Conservation (phyloP, 2,888 invertebrate genomes). For the Scaptomyza polygonia region DNA sequence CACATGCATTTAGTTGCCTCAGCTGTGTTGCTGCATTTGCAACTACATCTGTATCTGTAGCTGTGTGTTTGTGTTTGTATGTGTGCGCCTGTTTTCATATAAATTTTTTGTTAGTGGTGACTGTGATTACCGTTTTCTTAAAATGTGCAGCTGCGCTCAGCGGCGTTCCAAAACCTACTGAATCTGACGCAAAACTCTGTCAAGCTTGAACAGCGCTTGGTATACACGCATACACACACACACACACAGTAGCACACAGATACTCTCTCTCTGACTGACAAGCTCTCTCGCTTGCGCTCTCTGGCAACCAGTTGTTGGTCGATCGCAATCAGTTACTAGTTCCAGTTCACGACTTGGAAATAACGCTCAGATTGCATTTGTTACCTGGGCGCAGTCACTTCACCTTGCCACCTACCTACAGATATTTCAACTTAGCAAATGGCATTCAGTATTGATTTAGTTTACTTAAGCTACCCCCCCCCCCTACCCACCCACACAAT, state of each 20-base stretch:
- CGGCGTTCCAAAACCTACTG: slow-evolving; percentile 81
- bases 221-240: slow-evolving; percentile 22
- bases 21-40: slow-evolving; percentile 42
- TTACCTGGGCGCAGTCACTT: slow-evolving; percentile 53
- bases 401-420: slow-evolving; percentile 52
- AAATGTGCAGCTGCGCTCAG: slow-evolving; percentile 76
- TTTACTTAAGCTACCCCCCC: slow-evolving; percentile 40
- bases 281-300: slow-evolving; percentile 12
- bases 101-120: slow-evolving; percentile 12
- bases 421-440: slow-evolving; percentile 39
- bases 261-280: slow-evolving; percentile 11
- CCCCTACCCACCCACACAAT: slow-evolving; percentile 4
- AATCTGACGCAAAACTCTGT: slow-evolving; percentile 41
- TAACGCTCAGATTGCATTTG: slow-evolving; percentile 69
- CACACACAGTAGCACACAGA: slow-evolving; percentile 6
- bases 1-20: slow-evolving; percentile 33
- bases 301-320: slow-evolving; percentile 48
- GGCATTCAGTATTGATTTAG: slow-evolving; percentile 41
- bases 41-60: background rate
- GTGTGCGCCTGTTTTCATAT: slow-evolving; percentile 34
- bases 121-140: slow-evolving; percentile 59
- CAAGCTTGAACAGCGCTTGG: slow-evolving; percentile 26
- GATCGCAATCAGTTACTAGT: slow-evolving; percentile 65
- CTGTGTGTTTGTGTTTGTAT: slow-evolving; percentile 37
- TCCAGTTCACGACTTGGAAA: slow-evolving; percentile 58